Conservation (phyloP, 2,113 vertebrate genomes). For the Callospermophilus lateralis region DNA sequence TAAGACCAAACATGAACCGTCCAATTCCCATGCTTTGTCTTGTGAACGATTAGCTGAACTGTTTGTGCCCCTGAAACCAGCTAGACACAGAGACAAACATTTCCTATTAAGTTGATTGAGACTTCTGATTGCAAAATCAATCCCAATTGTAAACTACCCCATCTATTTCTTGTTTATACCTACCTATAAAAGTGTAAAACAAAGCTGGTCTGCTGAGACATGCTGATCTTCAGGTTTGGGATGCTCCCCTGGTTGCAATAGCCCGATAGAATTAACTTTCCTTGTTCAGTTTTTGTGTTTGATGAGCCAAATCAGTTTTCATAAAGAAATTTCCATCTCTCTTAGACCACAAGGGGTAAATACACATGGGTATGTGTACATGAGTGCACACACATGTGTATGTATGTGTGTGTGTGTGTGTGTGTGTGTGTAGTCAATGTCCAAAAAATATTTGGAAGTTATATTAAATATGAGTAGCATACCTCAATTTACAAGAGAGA, state of each 20-base stretch:
- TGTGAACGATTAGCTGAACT: not conserved
- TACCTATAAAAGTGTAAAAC: not conserved
- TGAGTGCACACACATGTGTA: not conserved
- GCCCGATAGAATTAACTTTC: not conserved
- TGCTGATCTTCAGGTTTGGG: not conserved
- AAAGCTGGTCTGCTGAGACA: not conserved
- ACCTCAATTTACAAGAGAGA: not conserved
- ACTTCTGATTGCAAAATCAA: slow-evolving; percentile 27
- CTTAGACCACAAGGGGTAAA: not conserved
- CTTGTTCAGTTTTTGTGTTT: not conserved
- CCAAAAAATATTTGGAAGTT: not conserved
- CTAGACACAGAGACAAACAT: slow-evolving; percentile 15
- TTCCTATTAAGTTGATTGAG: slow-evolving; percentile 1
- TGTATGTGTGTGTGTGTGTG: not conserved
- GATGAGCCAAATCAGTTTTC: not conserved
- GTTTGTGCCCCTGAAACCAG: not conserved
- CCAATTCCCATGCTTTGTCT: not conserved
- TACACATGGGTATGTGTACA: not conserved
- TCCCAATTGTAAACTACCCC: not conserved
- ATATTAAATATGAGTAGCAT: not conserved
- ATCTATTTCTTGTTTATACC: not conserved
- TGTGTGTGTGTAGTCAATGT: not conserved
- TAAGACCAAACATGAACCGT: not conserved
- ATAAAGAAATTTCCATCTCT: not conserved
- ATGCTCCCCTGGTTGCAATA: not conserved